Evolutionary conservation across 30 jellyfish, hydroid and myxozoan genomes (phyloP).

Genomic region (Chironex yamaguchii): DNA sequence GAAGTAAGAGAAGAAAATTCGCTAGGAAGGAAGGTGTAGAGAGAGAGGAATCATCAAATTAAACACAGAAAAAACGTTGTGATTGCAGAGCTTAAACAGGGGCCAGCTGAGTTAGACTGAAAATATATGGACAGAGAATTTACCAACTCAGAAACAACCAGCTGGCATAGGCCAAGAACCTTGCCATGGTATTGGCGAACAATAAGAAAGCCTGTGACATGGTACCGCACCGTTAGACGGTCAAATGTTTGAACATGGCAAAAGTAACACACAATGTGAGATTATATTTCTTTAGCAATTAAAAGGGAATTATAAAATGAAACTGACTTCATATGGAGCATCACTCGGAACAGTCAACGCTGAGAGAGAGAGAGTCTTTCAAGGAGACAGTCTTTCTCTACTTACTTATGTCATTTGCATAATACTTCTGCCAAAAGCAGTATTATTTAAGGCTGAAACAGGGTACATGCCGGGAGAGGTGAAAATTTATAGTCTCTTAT

Average conservation of each 20-base stretch:
- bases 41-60: neutral
- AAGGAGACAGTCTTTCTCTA: neutral
- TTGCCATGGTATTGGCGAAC: neutral
- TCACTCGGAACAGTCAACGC: neutral
- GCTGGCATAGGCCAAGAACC: neutral
- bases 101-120: neutral
- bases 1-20: neutral
- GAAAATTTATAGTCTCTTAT: neutral
- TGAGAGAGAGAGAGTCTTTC: neutral
- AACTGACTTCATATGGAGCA: no score
- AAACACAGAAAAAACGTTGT: neutral
- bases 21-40: neutral
- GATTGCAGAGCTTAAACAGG: neutral
- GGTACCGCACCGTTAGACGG: neutral
- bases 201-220: no score
- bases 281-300: no score
- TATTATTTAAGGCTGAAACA: neutral
- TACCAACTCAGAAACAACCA: neutral
- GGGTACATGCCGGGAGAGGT: neutral
- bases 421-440: neutral
- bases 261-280: no score
- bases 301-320: neutral
- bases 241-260: neutral
- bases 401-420: neutral
- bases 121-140: neutral